Conservation (phyloP, 2,113 vertebrate species). For the Sinocyclocheilus anshuiensis region DNA sequence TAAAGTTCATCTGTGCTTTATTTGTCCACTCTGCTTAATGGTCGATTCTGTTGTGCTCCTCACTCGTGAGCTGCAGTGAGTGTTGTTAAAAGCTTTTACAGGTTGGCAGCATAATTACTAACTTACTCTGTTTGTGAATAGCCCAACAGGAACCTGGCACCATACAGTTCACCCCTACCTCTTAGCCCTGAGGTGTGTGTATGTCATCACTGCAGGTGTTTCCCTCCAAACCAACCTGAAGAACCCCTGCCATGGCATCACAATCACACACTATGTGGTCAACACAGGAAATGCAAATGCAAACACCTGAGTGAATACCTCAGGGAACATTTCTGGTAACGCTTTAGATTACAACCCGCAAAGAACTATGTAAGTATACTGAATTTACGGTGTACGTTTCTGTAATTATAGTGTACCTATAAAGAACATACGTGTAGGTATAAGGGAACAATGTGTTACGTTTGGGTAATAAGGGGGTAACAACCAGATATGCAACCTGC, state of each 20-base stretch:
- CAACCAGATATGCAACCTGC: too few species aligned
- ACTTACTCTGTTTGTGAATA: conserved; percentile 70
- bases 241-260: conserved; percentile 66
- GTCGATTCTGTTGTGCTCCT: conserved; percentile 43
- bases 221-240: conserved; percentile 64
- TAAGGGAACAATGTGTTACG: too few species aligned
- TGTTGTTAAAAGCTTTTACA: conserved; percentile 68
- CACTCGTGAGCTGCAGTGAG: conserved; percentile 30
- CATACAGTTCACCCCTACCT: conserved; percentile 64
- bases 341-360: too few species aligned
- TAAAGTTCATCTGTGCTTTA: conserved; percentile 51
- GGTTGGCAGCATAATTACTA: conserved; percentile 74
- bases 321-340: background rate
- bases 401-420: too few species aligned
- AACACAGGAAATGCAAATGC: conserved; percentile 64
- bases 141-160: conserved; percentile 68
- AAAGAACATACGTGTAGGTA: too few species aligned
- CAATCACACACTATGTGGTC: conserved; percentile 68
- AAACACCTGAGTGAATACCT: conserved; percentile 43
- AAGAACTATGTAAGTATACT: too few species aligned
- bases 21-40: conserved; percentile 52
- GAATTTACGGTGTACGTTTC: too few species aligned
- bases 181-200: conserved; percentile 62
- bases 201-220: conserved; percentile 65
- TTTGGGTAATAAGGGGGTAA: too few species aligned